Evolutionary conservation across 2,797 vertebrate species (phyloP).

Genomic region (Odontamblyopus rebecca): DNA sequence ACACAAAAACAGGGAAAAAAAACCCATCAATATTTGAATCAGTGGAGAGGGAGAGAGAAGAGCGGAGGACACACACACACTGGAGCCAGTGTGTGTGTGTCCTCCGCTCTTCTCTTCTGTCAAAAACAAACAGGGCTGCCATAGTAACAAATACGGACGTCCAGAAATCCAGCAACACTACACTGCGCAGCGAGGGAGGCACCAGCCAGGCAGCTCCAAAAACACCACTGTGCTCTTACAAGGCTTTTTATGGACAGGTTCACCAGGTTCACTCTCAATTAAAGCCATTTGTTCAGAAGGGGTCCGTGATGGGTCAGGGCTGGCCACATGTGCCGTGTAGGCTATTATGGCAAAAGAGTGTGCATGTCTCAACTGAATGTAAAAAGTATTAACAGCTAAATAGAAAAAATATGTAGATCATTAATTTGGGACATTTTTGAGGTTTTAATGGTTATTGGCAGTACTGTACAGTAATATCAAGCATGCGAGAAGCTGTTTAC

Average conservation of each 20-base stretch:
- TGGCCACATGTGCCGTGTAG: constrained; percentile 50
- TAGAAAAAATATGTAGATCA: constrained; percentile 24
- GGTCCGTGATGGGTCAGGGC: constrained; percentile 48
- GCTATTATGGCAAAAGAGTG: constrained; percentile 42
- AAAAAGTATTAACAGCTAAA: constrained; percentile 68
- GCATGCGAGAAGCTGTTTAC: too few species aligned
- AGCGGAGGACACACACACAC: constrained; percentile 45
- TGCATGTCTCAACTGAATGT: constrained; percentile 59
- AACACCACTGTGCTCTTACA: constrained; percentile 47
- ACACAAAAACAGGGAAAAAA: constrained; percentile 27
- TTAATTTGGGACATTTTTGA: constrained; percentile 19
- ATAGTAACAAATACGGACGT: constrained; percentile 65
- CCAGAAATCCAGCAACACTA: constrained; percentile 58
- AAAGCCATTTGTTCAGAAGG: constrained; percentile 53
- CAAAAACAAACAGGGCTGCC: constrained; percentile 67
- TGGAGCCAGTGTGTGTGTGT: constrained; percentile 9
- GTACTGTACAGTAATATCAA: too few species aligned
- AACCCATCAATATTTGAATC: constrained; percentile 45
- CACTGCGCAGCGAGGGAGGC: constrained; percentile 52
- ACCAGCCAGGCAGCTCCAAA: constrained; percentile 40
- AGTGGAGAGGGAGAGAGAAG: constrained; percentile 27
- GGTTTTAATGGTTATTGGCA: too few species aligned
- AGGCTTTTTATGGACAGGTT: constrained; percentile 64
- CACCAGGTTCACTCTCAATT: constrained; percentile 49
- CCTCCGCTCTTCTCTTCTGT: constrained; percentile 3